Evolutionary conservation across 1,140 invertebrate species (phyloP).

Genomic region (Acromyrmex echinatior): DNA sequence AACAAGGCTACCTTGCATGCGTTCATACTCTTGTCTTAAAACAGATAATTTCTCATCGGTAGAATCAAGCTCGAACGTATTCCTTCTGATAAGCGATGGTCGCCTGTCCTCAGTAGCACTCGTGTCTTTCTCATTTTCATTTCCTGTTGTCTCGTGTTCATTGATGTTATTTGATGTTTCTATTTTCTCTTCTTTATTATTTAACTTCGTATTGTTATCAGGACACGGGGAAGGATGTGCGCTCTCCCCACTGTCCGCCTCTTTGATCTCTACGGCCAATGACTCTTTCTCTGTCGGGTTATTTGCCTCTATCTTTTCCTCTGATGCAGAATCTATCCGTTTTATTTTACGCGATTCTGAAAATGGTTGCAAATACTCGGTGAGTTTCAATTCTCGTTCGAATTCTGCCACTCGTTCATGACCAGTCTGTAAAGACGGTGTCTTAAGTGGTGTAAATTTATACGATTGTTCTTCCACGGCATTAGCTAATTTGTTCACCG

Average conservation of each 20-base stretch:
- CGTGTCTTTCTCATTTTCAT: slow-evolving; percentile 15
- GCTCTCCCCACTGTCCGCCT: slow-evolving; percentile 84
- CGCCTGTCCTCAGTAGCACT: slow-evolving; percentile 62
- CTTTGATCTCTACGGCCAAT: slow-evolving; percentile 84
- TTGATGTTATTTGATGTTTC: not conserved
- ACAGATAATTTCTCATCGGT: slow-evolving; percentile 85
- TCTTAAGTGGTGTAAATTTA: slow-evolving; percentile 68
- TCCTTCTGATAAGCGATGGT: slow-evolving; percentile 85
- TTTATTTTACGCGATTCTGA: slow-evolving; percentile 78
- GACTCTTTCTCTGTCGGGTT: slow-evolving; percentile 80
- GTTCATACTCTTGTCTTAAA: slow-evolving; percentile 88
- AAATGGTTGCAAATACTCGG: slow-evolving; percentile 78
- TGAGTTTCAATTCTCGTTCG: slow-evolving; percentile 79
- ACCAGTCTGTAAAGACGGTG: slow-evolving; percentile 67
- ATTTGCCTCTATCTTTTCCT: slow-evolving; percentile 69
- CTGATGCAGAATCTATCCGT: slow-evolving; percentile 70
- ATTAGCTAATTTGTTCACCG: slow-evolving; percentile 50
- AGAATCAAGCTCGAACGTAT: slow-evolving; percentile 86
- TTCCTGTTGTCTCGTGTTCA: not conserved
- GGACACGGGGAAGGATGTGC: slow-evolving; percentile 84
- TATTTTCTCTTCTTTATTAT: slow-evolving; percentile 34
- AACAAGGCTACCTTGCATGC: slow-evolving; percentile 87
- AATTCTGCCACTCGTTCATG: slow-evolving; percentile 79
- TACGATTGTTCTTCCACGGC: slow-evolving; percentile 51
- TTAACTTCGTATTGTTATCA: slow-evolving; percentile 79